Evolutionary conservation across 53 echinoderm and acorn worm species (phyloP), one percentile per base, ranked within the genome.

Genomic region (Glandiceps talaboti): DNA sequence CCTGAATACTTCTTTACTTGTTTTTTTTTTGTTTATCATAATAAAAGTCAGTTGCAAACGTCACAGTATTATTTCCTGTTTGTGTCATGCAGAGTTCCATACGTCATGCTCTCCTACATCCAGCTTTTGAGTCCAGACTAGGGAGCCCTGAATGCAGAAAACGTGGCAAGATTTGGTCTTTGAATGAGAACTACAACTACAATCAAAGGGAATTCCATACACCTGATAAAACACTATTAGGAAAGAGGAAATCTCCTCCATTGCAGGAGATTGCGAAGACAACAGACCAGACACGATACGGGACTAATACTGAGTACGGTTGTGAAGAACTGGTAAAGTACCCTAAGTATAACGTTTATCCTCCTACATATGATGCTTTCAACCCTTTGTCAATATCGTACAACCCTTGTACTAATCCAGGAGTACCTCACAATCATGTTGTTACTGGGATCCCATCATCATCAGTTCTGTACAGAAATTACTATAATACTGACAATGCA

Each of bases 71-170:
- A n/a, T n/a, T n/a, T n/a, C n/a, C 26, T 29, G 77, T 82, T 29
- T 29, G 12, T 83, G 28, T 75, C 29, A 33, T 32, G 73, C 81
- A 96, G 97, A 96, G 97, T 77, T 95, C 97, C 32, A 89, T 96
- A 25, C 88, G 97, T 12, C 97, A 97, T 82, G 97, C 97, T 26
- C 79, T 97, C 31, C 90, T 90, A 14, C 88, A 85, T 29, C 89
- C 91, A 81, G 87, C 85, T 74, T 97, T 93, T 87, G 91, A 91
- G 31, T 85, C 85, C 30, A 30, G 89, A 27, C 85, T 20, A 12
- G 64, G 64, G 20, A 20, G 20, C 20, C 6, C 20, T 45, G 6
- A 6, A 45, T 12, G 64, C 20, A 45, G 20, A 45, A 45, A 45
- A 45, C 64, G 64, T 45, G 64, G 64, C 64, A 45, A 45, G 64